Evolutionary conservation across 2,113 vertebrate species (phyloP).

Genomic region (Labeo catla): DNA sequence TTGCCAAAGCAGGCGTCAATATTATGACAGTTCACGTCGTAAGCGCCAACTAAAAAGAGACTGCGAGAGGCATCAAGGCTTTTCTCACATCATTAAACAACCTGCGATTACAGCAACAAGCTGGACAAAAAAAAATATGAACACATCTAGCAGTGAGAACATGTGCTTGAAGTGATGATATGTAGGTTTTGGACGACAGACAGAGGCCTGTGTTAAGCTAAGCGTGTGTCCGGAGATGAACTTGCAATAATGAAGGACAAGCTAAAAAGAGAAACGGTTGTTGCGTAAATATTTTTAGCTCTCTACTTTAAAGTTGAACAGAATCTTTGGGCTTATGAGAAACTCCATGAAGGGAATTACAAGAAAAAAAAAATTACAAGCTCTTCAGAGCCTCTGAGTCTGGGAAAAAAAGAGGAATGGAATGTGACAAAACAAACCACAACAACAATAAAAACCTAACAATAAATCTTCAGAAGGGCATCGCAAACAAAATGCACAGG

Average conservation of each 20-base stretch:
- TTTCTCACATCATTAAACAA: constrained; percentile 26
- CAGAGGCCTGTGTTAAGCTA: not conserved
- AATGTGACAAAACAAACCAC: constrained; percentile 64
- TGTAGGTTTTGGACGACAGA: not conserved
- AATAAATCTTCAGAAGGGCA: constrained; percentile 62
- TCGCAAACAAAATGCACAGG: constrained; percentile 66
- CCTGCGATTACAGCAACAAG: not conserved
- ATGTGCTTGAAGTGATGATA: constrained; percentile 23
- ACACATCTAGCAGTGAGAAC: not conserved
- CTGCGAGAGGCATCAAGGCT: not conserved
- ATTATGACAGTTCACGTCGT: constrained; percentile 26
- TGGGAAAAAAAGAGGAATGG: constrained; percentile 71
- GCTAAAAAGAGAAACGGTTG: not conserved
- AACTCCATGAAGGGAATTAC: constrained; percentile 44
- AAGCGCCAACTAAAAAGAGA: constrained; percentile 6
- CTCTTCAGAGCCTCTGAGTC: constrained; percentile 59
- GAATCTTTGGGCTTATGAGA: not conserved
- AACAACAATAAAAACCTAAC: constrained; percentile 53
- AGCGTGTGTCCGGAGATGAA: constrained; percentile 8
- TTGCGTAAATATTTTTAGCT: constrained; percentile 11
- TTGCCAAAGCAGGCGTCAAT: constrained; percentile 16
- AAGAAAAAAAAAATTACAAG: constrained; percentile 26
- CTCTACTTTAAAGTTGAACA: not conserved
- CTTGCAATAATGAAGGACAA: constrained; percentile 14
- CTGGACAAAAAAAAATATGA: not conserved